phyloP scores from a whole-genome alignment of 2,888 invertebrate species.

The Trichogramma evanescens region DNA sequence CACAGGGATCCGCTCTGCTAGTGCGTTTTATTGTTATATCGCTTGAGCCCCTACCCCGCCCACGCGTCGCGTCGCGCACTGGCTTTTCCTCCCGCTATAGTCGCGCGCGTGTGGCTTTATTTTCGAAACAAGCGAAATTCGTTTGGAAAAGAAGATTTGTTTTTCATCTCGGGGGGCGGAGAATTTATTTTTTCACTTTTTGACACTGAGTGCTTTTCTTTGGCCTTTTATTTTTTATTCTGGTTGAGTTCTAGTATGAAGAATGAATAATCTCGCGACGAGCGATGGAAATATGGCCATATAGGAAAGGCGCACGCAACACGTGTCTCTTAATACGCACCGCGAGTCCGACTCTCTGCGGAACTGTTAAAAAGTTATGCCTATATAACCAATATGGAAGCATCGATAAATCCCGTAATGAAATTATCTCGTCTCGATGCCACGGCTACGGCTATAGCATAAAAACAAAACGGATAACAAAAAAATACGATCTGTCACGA shows the following conservation, averaged over 20 bases:
- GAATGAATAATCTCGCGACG: too few relatives aligned
- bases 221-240: neutral
- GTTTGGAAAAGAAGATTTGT: conserved; percentile 5
- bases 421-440: neutral
- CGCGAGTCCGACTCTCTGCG: too few relatives aligned
- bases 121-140: neutral
- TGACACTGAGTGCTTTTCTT: neutral
- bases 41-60: conserved; percentile 9
- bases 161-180: too few relatives aligned
- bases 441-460: neutral
- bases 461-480: neutral
- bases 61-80: too few relatives aligned
- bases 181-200: neutral
- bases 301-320: too few relatives aligned
- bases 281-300: too few relatives aligned
- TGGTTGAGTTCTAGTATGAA: neutral
- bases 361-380: neutral
- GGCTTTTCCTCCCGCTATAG: too few relatives aligned
- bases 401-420: conserved; percentile 3
- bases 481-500: neutral
- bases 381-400: neutral
- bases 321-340: too few relatives aligned
- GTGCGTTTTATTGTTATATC: conserved; percentile 20
- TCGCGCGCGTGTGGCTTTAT: too few relatives aligned
- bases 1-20: conserved; percentile 6